Base-by-base conservation (phyloP, 2,797 vertebrate genomes). In the Protosalanx chinensis region DNA sequence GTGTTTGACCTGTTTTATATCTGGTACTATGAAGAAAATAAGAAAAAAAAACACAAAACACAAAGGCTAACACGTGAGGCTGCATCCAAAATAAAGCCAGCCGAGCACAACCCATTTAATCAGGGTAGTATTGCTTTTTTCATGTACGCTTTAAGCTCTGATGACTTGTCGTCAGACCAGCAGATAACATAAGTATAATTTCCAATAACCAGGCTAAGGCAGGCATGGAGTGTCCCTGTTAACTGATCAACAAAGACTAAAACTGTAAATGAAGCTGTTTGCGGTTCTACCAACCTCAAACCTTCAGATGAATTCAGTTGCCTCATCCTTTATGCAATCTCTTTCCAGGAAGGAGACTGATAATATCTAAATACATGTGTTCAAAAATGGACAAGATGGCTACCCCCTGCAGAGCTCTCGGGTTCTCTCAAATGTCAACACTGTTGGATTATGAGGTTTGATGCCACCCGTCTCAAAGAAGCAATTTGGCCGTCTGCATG, bases 131-230 rank as follows among this genome's bases (percentile, higher is more conserved):
- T 29, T 65, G 66, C 60, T 65, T 66, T 74, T 64, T 60, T 70
- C 73, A 63, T 68, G 51, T 74, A 64, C 29, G 59, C 53, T 41
- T 20, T 72, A 66, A 64, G 64, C 58, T 16, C 51, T 46, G 23
- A 62, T 53, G 68, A 23, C 46, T 29, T 68, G 16, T 53, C 53
- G 60, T 63, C 71, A 68, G 33, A 49, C 32, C 51, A 29, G 53
- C 53, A 58, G 72, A 76, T 65, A 70, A 18, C 20, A 35, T 18
- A 49, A 29, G 18, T 41, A 64, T 68, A 64, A 77, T 75, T 64
- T n/a, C 30, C 53, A 32, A 64, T 29, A 56, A n/a, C 51, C 15
- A 16, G 4, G 51, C 29, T 35, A 68, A 60, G 46, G 23, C 61
- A 37, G 49, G 58, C 64, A 59, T 41, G 67, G 29, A 66, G 53